A percentile compares a stretch with the other conserved stretches of the same genome.
Conservation (phyloP, 1,140 invertebrate species). For the Spodoptera litura region DNA sequence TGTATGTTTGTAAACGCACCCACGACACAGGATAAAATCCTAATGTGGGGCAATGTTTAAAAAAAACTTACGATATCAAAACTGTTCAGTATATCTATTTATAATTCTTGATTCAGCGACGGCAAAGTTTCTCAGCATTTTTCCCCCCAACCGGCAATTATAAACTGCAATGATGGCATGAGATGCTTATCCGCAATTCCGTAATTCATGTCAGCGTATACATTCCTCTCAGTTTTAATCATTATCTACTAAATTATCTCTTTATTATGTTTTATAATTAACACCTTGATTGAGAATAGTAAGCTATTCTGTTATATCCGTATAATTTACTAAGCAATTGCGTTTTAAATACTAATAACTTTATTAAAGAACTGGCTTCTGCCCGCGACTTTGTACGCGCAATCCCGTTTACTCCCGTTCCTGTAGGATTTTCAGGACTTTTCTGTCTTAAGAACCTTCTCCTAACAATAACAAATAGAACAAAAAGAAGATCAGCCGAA, state of each 20-base stretch:
- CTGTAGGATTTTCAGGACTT: too few relatives aligned
- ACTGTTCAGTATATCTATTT: neutral
- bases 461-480: too few relatives aligned
- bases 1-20: too few relatives aligned
- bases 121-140: constrained; percentile 5
- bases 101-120: neutral
- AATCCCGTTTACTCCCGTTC: too few relatives aligned
- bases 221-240: constrained; percentile 11
- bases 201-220: constrained; percentile 1
- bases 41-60: too few relatives aligned
- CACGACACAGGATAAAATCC: too few relatives aligned
- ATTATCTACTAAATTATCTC: constrained; percentile 13
- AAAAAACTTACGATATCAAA: neutral
- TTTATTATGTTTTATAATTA: constrained; percentile 30
- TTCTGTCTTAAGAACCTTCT: too few relatives aligned
- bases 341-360: too few relatives aligned
- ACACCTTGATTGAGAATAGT: constrained; percentile 12
- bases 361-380: too few relatives aligned
- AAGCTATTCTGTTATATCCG: neutral
- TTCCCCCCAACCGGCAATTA: constrained; percentile 20
- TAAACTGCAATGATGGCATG: constrained; percentile 12
- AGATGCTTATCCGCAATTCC: constrained; percentile 14
- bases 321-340: too few relatives aligned
- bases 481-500: too few relatives aligned
- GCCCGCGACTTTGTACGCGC: too few relatives aligned